Evolutionary conservation across 2,797 vertebrate species (phyloP).

Genomic region (Loriculus beryllinus): DNA sequence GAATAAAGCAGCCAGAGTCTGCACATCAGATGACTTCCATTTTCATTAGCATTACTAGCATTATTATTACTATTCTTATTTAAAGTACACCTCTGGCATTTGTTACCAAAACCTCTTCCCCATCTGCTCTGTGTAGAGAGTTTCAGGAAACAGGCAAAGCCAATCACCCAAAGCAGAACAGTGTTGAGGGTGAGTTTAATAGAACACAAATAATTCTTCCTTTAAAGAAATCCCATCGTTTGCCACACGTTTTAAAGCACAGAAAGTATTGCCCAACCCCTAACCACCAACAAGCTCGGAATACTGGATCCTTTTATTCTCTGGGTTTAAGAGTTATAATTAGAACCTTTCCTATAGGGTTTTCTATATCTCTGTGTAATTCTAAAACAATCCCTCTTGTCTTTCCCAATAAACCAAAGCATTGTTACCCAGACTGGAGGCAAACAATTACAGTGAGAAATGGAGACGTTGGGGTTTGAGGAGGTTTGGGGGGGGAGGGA

Average conservation of each 20-base stretch:
- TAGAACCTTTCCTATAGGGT: conserved; percentile 29
- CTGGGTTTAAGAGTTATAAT: conserved; percentile 5
- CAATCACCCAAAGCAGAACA: not conserved
- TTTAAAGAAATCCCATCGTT: not conserved
- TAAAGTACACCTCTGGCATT: not conserved
- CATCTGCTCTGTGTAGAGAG: not conserved
- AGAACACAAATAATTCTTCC: conserved; percentile 11
- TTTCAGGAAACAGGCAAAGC: not conserved
- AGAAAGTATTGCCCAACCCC: not conserved
- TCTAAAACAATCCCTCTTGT: conserved; percentile 6
- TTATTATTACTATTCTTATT: not conserved
- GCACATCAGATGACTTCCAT: not conserved
- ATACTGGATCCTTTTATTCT: conserved; percentile 33
- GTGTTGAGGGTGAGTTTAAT: not conserved
- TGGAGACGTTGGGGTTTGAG: not conserved
- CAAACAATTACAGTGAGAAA: not conserved
- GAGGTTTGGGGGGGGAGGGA: not conserved
- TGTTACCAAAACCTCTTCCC: not conserved
- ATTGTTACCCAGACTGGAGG: not conserved
- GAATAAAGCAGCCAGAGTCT: not conserved
- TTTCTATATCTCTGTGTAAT: not conserved
- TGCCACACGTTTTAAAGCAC: not conserved
- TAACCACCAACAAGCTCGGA: not conserved
- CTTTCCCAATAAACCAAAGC: not conserved
- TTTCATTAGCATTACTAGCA: not conserved